These are phyloP conservation scores for Morpho achilles DNA, from an alignment of 2,888 invertebrate genomes.

Conservation along the genomic window DNA sequence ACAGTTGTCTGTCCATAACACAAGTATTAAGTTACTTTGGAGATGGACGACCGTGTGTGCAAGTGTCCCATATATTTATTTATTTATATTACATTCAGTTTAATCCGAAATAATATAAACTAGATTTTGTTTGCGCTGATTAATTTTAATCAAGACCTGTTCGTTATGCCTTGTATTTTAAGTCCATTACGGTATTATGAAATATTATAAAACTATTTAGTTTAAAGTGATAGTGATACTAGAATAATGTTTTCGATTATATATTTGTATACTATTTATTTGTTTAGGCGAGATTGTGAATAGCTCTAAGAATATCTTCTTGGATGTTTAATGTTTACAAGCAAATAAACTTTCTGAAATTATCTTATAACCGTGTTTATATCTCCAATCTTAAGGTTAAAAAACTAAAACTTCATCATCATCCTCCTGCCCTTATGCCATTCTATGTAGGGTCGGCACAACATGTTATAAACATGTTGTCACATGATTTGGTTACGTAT, in stretches of 20 bases:
- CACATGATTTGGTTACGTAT: too few species aligned
- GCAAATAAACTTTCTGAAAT: constrained; percentile 64
- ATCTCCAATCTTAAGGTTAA: constrained; percentile 17
- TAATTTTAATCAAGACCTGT: constrained; percentile 14
- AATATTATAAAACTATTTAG: constrained; percentile 27
- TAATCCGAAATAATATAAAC: too few species aligned
- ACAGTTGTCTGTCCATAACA: too few species aligned
- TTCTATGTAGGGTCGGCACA: too few species aligned
- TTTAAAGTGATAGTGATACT: constrained; percentile 73
- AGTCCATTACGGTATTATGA: constrained; percentile 19
- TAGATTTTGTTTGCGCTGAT: too few species aligned
- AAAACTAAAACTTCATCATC: too few species aligned
- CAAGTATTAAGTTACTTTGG: too few species aligned
- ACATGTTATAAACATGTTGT: too few species aligned
- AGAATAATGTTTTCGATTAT: constrained; percentile 64
- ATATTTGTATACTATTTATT: constrained; percentile 72
- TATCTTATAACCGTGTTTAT: constrained; percentile 35
- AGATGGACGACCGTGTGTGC: too few species aligned
- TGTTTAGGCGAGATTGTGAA: constrained; percentile 62
- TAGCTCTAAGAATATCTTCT: constrained; percentile 63
- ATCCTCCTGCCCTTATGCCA: too few species aligned
- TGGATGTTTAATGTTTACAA: constrained; percentile 71
- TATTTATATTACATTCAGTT: too few species aligned
- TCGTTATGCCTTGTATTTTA: constrained; percentile 24
- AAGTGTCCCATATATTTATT: too few species aligned